These are phyloP conservation scores for Andricus quercusramuli DNA, from an alignment of 2,888 invertebrate species.

Conservation along the genomic window DNA sequence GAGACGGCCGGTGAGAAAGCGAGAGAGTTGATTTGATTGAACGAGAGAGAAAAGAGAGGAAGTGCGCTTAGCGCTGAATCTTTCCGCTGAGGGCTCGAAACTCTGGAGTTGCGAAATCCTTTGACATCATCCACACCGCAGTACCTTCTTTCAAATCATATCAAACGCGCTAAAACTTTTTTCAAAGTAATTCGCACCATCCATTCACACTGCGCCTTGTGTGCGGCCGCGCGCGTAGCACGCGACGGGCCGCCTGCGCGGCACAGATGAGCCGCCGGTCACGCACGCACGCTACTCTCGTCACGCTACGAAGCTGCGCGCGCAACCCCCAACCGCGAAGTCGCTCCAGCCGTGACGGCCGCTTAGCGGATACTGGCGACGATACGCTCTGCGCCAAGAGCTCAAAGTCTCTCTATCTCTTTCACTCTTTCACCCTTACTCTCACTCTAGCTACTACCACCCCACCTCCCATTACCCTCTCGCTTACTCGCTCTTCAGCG, in stretches of 20 bases:
- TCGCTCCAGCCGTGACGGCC: conserved; percentile 75
- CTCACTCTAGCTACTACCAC: conserved; percentile 14
- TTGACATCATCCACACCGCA: background rate
- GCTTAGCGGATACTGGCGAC: conserved; percentile 76
- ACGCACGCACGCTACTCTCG: conserved; percentile 42
- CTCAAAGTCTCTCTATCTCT: conserved; percentile 48
- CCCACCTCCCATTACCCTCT: conserved; percentile 21
- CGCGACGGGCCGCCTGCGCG: conserved; percentile 49
- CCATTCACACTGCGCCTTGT: background rate
- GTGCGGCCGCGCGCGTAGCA: conserved; percentile 44
- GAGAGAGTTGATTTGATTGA: conserved; percentile 55
- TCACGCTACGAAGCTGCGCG: conserved; percentile 54
- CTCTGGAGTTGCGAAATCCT: conserved; percentile 2
- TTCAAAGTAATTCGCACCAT: conserved; percentile 52
- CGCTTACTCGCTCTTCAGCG: conserved; percentile 59
- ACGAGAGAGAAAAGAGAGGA: conserved; percentile 42
- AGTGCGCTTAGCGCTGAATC: conserved; percentile 1
- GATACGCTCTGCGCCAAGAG: conserved; percentile 64
- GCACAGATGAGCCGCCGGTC: conserved; percentile 8
- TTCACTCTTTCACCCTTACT: conserved; percentile 58
- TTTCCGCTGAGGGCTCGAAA: conserved; percentile 27
- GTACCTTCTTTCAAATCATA: background rate
- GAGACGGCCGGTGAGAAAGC: conserved; percentile 58
- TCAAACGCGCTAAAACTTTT: conserved; percentile 51
- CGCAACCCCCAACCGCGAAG: conserved; percentile 51